Evolutionary conservation across 2,888 invertebrate species (phyloP).

Genomic region (Drosophila melanosoma): DNA sequence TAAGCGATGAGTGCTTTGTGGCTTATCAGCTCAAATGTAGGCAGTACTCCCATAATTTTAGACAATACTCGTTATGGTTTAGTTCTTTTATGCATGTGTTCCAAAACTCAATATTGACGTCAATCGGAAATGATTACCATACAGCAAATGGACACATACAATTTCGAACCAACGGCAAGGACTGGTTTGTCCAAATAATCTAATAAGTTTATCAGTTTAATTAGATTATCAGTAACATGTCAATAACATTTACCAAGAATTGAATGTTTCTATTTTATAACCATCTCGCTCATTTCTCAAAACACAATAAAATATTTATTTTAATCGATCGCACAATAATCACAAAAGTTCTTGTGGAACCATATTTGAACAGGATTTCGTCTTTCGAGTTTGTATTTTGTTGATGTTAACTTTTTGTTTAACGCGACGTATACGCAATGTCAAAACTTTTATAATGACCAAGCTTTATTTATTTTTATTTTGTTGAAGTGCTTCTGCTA

Average conservation of each 20-base stretch:
- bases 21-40: constrained; percentile 49
- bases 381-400: neutral
- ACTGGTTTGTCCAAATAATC: constrained; percentile 9
- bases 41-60: constrained; percentile 28
- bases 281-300: neutral
- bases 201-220: constrained; percentile 4
- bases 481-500: neutral
- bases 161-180: neutral
- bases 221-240: constrained; percentile 9
- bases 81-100: constrained; percentile 7
- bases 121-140: constrained; percentile 30
- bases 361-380: neutral
- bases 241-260: neutral
- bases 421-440: neutral
- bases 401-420: neutral
- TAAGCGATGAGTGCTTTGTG: constrained; percentile 26
- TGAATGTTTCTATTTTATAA: neutral
- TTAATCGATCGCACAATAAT: neutral
- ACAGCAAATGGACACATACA: neutral
- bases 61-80: constrained; percentile 55
- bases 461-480: neutral
- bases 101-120: constrained; percentile 57
- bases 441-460: neutral
- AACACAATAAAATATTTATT: neutral
- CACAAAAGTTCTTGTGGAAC: neutral